Conservation (phyloP, 2,113 vertebrate genomes). For the Halcyon senegalensis region DNA sequence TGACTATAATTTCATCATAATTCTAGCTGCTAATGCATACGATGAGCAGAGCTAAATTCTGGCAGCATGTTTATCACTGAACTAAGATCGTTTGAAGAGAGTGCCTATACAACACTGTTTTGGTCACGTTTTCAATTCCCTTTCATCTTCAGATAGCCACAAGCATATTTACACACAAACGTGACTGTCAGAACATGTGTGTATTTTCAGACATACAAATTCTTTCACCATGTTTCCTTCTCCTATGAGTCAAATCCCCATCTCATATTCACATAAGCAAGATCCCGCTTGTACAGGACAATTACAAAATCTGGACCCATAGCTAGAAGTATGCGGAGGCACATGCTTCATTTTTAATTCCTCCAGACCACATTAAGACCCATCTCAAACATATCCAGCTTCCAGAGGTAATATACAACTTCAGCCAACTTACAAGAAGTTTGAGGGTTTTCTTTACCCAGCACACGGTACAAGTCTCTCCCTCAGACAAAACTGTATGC, state of each 20-base stretch:
- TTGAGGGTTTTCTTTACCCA: background rate
- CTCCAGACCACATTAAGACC: background rate
- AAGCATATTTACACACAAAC: background rate
- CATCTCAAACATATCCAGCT: background rate
- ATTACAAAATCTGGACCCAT: background rate
- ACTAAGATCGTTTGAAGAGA: background rate
- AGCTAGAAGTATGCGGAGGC: background rate
- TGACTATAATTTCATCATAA: background rate
- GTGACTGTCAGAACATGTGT: background rate
- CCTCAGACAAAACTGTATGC: background rate
- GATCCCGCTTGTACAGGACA: background rate
- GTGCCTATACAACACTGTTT: accelerated
- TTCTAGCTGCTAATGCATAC: background rate
- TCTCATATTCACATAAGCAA: background rate
- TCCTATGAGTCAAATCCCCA: background rate
- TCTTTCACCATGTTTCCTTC: background rate
- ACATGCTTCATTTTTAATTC: background rate
- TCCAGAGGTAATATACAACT: background rate
- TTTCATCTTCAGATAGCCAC: background rate
- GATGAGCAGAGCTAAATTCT: background rate
- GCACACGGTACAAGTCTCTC: background rate
- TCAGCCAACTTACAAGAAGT: background rate
- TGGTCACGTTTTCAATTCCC: background rate
- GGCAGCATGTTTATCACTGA: background rate
- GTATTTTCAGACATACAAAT: background rate